A percentile compares a stretch with the other conserved stretches of the same genome.
Evolutionary conservation across 2,888 invertebrate genomes (phyloP).

Genomic region (Osmoderma eremita): DNA sequence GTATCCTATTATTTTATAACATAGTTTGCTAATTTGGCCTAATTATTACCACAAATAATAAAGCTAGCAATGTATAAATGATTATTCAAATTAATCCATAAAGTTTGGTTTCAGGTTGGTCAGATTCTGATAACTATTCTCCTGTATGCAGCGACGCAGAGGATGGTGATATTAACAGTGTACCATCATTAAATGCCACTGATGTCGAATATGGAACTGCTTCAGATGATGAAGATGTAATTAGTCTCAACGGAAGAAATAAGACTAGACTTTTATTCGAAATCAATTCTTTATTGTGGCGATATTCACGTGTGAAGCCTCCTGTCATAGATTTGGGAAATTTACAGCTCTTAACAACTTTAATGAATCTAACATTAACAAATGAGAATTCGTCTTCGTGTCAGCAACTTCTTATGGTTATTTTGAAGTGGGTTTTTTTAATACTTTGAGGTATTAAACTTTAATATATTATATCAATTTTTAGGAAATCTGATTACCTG

Average conservation of each 20-base stretch:
- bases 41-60: no score
- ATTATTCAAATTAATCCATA: neutral
- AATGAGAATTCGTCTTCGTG: conserved; percentile 8
- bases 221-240: conserved; percentile 40
- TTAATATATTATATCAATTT: conserved; percentile 39
- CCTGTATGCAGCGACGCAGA: conserved; percentile 74
- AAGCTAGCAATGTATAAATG: no score
- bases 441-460: neutral
- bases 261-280: conserved; percentile 39
- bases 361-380: conserved; percentile 43
- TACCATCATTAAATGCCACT: conserved; percentile 40
- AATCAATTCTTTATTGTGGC: conserved; percentile 45
- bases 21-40: no score
- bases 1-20: no score
- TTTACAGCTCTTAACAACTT: conserved; percentile 44
- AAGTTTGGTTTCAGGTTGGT: conserved; percentile 54
- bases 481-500: conserved; percentile 56
- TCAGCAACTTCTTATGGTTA: conserved; percentile 1
- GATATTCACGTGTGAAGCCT: conserved; percentile 46
- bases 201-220: conserved; percentile 44
- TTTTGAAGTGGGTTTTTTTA: conserved; percentile 17
- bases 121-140: conserved; percentile 73
- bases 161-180: conserved; percentile 55
- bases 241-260: conserved; percentile 4
- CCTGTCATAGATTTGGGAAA: conserved; percentile 45